Percentiles rank a stretch among this genome's conserved stretches.
phyloP scores from a whole-genome alignment of 2,888 invertebrate genomes.

The Lapara coniferarum region DNA sequence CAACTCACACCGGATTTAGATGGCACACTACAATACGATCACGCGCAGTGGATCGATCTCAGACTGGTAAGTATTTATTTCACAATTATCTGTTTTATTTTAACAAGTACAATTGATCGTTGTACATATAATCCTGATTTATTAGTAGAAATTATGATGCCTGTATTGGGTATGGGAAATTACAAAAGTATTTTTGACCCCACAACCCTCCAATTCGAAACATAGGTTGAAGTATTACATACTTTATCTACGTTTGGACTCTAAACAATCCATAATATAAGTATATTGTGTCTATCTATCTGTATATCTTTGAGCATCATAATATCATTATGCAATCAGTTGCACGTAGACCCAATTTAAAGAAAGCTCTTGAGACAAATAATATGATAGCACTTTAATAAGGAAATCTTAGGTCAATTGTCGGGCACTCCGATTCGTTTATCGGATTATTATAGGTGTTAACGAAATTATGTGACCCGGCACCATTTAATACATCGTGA shows the following conservation, averaged over 20 bases:
- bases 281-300: not conserved
- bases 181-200: too few species aligned
- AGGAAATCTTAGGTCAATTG: conserved; percentile 10
- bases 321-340: not conserved
- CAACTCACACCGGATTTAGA: conserved; percentile 97
- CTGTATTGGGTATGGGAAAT: too few species aligned
- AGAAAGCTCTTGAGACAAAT: not conserved
- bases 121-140: too few species aligned
- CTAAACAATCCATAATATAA: too few species aligned
- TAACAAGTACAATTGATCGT: not conserved
- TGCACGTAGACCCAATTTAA: not conserved
- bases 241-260: too few species aligned
- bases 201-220: too few species aligned
- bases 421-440: not conserved
- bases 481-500: not conserved
- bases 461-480: not conserved
- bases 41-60: conserved; percentile 98
- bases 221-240: too few species aligned
- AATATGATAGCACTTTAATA: not conserved
- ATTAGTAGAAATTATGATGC: too few species aligned
- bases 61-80: conserved; percentile 83
- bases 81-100: not conserved
- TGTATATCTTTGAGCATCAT: not conserved
- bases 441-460: not conserved
- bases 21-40: conserved; percentile 96